Evolutionary conservation across 2,113 vertebrate genomes (phyloP).

Genomic region (Cyprinus carpio): DNA sequence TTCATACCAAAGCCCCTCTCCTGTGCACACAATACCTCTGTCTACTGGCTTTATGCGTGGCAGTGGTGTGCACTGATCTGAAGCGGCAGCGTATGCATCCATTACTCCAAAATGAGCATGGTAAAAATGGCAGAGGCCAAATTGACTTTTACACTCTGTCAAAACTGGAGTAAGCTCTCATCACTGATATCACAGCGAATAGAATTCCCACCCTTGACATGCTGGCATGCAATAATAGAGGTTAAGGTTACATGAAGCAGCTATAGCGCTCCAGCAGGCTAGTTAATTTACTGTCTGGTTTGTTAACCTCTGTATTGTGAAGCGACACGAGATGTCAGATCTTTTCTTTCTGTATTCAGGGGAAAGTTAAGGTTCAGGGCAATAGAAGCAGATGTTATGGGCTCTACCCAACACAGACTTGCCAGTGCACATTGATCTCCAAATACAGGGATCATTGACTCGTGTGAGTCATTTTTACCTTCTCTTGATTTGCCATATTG

Average conservation of each 20-base stretch:
- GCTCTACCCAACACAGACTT: slow-evolving; percentile 49
- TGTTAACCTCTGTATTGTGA: slow-evolving; percentile 60
- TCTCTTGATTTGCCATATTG: slow-evolving; percentile 50
- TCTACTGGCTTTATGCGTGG: slow-evolving; percentile 15
- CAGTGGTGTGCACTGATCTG: background rate
- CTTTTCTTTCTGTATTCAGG: slow-evolving; percentile 56
- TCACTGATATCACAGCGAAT: slow-evolving; percentile 69
- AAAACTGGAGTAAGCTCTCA: slow-evolving; percentile 63
- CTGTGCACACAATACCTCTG: slow-evolving; percentile 41
- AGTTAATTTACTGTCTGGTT: slow-evolving; percentile 69
- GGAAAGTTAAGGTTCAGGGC: slow-evolving; percentile 38
- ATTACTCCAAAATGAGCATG: slow-evolving; percentile 22
- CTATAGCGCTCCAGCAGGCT: slow-evolving; percentile 69
- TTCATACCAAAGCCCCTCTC: slow-evolving; percentile 50
- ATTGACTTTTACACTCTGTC: slow-evolving; percentile 53
- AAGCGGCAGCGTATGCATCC: background rate
- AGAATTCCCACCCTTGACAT: slow-evolving; percentile 70
- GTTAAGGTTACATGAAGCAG: slow-evolving; percentile 69
- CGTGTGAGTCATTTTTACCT: background rate
- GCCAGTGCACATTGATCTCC: slow-evolving; percentile 62
- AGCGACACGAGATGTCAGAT: slow-evolving; percentile 31
- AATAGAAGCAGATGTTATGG: slow-evolving; percentile 48
- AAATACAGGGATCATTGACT: slow-evolving; percentile 59
- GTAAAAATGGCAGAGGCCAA: slow-evolving; percentile 37
- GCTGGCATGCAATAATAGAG: slow-evolving; percentile 69